A percentile compares a stretch with the other conserved stretches of the same genome.
phyloP scores from a whole-genome alignment of 2,888 invertebrate genomes.

The Clanis bilineata region DNA sequence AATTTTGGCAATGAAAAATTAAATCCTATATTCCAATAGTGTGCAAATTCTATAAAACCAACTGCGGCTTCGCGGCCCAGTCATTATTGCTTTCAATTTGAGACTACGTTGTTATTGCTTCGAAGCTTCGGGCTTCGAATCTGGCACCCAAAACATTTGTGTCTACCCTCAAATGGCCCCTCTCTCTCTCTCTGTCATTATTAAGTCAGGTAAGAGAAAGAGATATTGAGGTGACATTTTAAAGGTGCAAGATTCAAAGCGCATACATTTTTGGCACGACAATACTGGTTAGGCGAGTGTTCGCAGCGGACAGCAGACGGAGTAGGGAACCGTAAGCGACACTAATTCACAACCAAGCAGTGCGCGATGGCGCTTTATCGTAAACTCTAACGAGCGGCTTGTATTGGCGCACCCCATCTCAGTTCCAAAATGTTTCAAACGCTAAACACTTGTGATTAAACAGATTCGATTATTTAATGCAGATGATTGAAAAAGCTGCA shows the following conservation, averaged over 20 bases:
- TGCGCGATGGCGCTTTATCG: constrained; percentile 41
- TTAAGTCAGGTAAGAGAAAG: background rate
- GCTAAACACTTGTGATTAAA: background rate
- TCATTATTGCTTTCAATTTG: constrained; percentile 49
- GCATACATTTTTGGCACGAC: constrained; percentile 56
- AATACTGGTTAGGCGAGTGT: constrained; percentile 44
- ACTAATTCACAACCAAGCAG: constrained; percentile 73
- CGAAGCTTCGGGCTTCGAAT: constrained; percentile 45
- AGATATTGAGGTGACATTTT: background rate
- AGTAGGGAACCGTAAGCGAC: constrained; percentile 46
- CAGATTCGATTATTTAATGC: background rate
- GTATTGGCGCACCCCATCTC: constrained; percentile 7
- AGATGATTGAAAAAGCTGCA: background rate
- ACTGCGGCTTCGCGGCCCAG: background rate
- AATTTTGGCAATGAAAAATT: constrained; percentile 8
- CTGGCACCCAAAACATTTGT: background rate
- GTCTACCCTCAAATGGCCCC: background rate
- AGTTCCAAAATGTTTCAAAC: background rate
- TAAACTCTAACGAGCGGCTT: constrained; percentile 27
- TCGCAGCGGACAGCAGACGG: constrained; percentile 27
- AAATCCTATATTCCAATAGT: constrained; percentile 3
- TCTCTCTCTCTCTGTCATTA: background rate
- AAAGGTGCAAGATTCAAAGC: constrained; percentile 22
- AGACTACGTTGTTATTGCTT: constrained; percentile 61
- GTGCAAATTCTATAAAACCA: background rate